Percentiles rank a stretch among this genome's conserved stretches.
phyloP scores from a whole-genome alignment of 2,888 invertebrate genomes.

The Polylopha cassiicola region DNA sequence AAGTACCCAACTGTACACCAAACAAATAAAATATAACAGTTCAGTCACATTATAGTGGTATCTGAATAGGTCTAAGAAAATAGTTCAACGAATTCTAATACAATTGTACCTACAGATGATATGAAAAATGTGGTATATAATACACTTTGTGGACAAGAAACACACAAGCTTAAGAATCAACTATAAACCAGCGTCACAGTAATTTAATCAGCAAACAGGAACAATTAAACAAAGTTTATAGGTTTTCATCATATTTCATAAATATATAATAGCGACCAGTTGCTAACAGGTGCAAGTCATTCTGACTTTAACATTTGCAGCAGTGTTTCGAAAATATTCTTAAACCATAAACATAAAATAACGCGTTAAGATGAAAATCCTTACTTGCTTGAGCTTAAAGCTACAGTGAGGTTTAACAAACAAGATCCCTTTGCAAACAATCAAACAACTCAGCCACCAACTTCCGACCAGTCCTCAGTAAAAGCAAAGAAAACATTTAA shows the following conservation, averaged over 20 bases:
- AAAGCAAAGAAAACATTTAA: constrained; percentile 9
- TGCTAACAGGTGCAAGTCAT: constrained; percentile 3
- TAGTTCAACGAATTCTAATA: too few relatives aligned
- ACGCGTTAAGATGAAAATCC: too few relatives aligned
- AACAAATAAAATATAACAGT: too few relatives aligned
- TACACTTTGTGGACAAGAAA: neutral
- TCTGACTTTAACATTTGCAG: too few relatives aligned
- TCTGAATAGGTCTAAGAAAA: too few relatives aligned
- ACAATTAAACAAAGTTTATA: constrained; percentile 11
- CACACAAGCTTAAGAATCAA: neutral
- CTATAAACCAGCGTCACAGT: constrained; percentile 11
- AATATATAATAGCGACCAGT: constrained; percentile 7
- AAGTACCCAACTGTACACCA: too few relatives aligned
- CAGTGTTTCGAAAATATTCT: neutral
- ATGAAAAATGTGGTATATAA: neutral
- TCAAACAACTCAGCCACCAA: constrained; percentile 17
- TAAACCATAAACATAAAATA: neutral
- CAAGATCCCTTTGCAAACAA: too few relatives aligned
- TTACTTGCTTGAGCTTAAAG: neutral
- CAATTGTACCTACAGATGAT: too few relatives aligned
- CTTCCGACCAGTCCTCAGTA: constrained; percentile 13
- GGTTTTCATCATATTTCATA: constrained; percentile 13
- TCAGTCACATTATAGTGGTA: too few relatives aligned
- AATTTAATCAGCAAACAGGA: constrained; percentile 12
- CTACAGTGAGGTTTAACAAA: neutral